Evolutionary conservation across 2,113 vertebrate genomes (phyloP), one percentile per base, ranked within the genome.

Genomic region (Catharus fuscescens): DNA sequence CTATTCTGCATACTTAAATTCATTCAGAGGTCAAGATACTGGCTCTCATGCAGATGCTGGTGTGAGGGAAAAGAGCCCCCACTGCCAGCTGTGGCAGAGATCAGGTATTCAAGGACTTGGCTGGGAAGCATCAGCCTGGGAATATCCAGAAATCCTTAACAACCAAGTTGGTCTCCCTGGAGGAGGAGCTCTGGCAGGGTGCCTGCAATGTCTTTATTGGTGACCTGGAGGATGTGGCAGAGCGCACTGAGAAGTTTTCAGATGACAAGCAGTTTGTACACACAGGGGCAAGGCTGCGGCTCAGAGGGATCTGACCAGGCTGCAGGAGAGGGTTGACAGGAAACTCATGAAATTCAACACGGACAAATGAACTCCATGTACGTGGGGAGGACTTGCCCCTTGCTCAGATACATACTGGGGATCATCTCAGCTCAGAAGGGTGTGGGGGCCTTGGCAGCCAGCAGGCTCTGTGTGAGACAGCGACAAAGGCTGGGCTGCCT

Each of bases 101-200:
- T 73, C 40, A 71, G 70, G 32, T 57, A 70, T 65, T 93, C 31
- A 72, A 65, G 38, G 73, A 50, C 59, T 90, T 87, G 69, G 40
- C 60, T 17, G 36, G 47, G 31, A n/a, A 82, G 13, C 0, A 0
- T 47, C 53, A 47, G 18, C 34, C 36, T 84, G 28, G 69, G 60
- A 87, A 62, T 74, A 38, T 52, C 65, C 48, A 72, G 83, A 92
- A 79, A 72, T 78, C 70, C 36, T 64, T 56, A 76, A 34, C n/a
- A 64, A 52, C 1, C 0, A 24, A 28, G n/a, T 64, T 87, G 48
- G 18, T 64, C 11, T 93, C 38, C 18, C 80, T 81, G 84, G 26
- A 45, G 78, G 38, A 74, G 6, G 47, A 78, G 3, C 14, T 89
- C 64, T 45, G 34, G 21, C 42, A 44, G 77, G 60, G 42, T 91